A percentile compares a stretch with the other conserved stretches of the same genome.
phyloP scores from a whole-genome alignment of 2,113 vertebrate species.

The Seriola rivoliana region DNA sequence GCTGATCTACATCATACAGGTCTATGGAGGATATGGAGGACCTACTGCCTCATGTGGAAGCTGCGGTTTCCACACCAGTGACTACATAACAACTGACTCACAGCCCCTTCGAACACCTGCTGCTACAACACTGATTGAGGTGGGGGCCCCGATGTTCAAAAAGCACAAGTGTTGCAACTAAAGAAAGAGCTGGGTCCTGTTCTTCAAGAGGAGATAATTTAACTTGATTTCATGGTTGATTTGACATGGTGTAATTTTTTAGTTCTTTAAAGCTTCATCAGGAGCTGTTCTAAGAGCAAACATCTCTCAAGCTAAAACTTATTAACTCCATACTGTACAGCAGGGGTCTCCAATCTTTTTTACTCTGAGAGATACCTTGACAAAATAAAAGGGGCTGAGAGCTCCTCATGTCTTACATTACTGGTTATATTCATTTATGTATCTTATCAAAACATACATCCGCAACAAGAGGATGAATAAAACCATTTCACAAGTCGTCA shows the following conservation, averaged over 20 bases:
- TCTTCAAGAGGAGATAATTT: background rate
- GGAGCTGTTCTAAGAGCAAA: background rate
- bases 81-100: background rate
- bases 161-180: background rate
- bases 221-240: background rate
- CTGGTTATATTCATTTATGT: too few species aligned
- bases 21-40: background rate
- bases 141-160: background rate
- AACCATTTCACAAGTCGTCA: too few species aligned
- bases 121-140: background rate
- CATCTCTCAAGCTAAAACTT: background rate
- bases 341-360: too few species aligned
- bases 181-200: background rate
- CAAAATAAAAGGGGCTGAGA: too few species aligned
- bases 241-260: background rate
- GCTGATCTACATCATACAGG: background rate
- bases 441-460: too few species aligned
- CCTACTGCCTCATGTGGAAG: too few species aligned
- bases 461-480: too few species aligned
- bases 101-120: background rate
- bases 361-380: too few species aligned
- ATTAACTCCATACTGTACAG: background rate
- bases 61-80: too few species aligned
- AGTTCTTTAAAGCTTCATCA: background rate
- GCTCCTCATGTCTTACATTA: too few species aligned